Conservation (phyloP, 2,113 vertebrate genomes). For the Chaenogobius annularis region DNA sequence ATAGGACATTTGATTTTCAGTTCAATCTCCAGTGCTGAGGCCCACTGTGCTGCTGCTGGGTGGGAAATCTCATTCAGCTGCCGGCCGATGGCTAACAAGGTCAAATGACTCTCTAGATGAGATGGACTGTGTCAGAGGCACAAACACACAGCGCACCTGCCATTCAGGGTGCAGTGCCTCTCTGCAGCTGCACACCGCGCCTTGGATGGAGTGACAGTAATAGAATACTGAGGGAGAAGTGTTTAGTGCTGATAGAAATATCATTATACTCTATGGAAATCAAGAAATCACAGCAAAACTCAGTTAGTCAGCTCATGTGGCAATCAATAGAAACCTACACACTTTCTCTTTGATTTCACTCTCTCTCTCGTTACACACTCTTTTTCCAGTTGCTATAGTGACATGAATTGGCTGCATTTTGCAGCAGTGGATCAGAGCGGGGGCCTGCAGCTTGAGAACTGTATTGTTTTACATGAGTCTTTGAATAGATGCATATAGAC, state of each 20-base stretch:
- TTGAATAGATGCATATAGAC: conserved; percentile 9
- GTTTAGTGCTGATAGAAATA: conserved; percentile 66
- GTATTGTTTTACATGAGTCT: conserved; percentile 40
- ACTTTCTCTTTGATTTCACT: conserved; percentile 16
- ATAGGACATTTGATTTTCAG: conserved; percentile 48
- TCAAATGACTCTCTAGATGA: conserved; percentile 63
- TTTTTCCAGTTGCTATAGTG: conserved; percentile 74
- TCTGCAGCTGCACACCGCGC: conserved; percentile 7
- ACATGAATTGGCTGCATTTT: conserved; percentile 70
- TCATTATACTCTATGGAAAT: conserved; percentile 67
- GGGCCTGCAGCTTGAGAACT: conserved; percentile 28
- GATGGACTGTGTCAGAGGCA: conserved; percentile 50
- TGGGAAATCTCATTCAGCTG: conserved; percentile 61
- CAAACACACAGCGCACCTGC: conserved; percentile 43
- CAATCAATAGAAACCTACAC: conserved; percentile 68
- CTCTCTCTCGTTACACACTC: conserved; percentile 26
- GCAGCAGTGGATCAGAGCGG: conserved; percentile 47
- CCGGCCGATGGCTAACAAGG: conserved; percentile 62
- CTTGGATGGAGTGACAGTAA: conserved; percentile 59
- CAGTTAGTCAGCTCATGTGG: conserved; percentile 65
- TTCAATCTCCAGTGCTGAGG: conserved; percentile 20
- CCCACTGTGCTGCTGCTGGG: conserved; percentile 20
- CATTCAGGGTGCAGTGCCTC: conserved; percentile 32
- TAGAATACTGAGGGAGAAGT: conserved; percentile 39
- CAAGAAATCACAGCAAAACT: conserved; percentile 65